Evolutionary conservation across 1,140 invertebrate species (phyloP), one percentile per base, ranked within the genome.

Genomic region (Euborellia annulipes): DNA sequence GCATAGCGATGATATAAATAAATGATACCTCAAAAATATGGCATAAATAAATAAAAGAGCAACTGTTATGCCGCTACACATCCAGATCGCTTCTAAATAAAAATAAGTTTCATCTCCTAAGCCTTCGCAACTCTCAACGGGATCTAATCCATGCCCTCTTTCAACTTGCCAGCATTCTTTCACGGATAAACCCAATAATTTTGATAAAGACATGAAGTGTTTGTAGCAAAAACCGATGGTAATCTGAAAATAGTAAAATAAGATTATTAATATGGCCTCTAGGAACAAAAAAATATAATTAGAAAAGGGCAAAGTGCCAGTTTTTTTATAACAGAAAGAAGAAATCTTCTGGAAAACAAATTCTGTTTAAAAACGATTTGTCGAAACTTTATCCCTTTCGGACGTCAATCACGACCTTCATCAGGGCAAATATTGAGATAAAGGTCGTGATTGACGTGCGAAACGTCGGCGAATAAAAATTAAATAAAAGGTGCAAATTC

Each of bases 111-210:
- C 81, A 43, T 83, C 77, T 8, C 75, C 76, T 3, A 83, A 51
- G n/a, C 82, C 83, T 56, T 82, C 78, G 60, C 85, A 89, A 53
- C 82, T 87, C 49, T 72, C 67, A 2, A 88, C 71, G 6, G 75
- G 68, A 19, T 68, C 56, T 23, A 80, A 56, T 36, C 65, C 67
- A 14, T 72, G 61, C 23, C 78, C 79, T 61, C 81, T 64, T 52
- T 79, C 72, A 38, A 83, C 68, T 48, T 63, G 58, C 65, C 67
- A 79, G 52, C 76, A 79, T 39, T 63, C 53, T 52, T 70, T 71
- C 3, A 62, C 66, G 11, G 57, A 54, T 32, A 62, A 58, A 0
- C 50, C 46, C n/a, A 52, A 11, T 9, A 44, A 42, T n/a, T 45
- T n/a, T n/a, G 27, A 36, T n/a, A 48, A 20, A 21, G 8, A 7